These are phyloP conservation scores for Hemicentrotus pulcherrimus DNA, from an alignment of 35 echinoderm and acorn worm species.

Conservation along the genomic window DNA sequence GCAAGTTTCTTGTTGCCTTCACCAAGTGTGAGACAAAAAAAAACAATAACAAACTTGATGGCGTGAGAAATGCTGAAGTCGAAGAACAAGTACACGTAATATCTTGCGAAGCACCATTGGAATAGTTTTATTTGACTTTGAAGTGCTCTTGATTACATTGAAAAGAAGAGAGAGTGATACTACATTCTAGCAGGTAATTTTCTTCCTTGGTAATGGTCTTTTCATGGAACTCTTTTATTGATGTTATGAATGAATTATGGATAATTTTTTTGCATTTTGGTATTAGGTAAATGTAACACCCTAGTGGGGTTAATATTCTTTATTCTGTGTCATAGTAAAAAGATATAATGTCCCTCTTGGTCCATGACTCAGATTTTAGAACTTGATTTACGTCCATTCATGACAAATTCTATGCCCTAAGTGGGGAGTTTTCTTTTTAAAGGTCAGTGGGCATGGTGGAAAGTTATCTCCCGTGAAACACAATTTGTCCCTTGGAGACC, in stretches of 20 bases:
- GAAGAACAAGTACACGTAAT: not conserved
- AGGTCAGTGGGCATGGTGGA: not conserved
- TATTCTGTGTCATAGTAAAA: not conserved
- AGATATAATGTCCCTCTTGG: not conserved
- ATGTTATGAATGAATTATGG: not conserved
- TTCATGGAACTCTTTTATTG: not conserved
- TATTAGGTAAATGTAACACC: not conserved
- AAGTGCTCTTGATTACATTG: not conserved
- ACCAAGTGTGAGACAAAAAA: not conserved
- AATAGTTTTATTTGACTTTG: not conserved
- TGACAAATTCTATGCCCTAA: not conserved
- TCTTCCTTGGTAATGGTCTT: not conserved
- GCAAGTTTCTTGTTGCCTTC: not conserved
- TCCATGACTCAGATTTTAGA: not conserved
- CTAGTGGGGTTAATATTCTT: not conserved
- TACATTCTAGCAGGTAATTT: not conserved
- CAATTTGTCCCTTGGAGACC: not conserved
- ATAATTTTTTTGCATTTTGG: not conserved
- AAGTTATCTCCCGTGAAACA: not conserved
- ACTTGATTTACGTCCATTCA: not conserved
- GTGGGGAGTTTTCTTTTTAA: not conserved
- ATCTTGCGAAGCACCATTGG: not conserved
- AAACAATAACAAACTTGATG: not conserved
- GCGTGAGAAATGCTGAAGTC: not conserved
- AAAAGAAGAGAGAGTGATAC: not conserved